These are phyloP conservation scores for Drosophila pectinifera DNA, from an alignment of 1,140 invertebrate genomes.

Conservation along the genomic window DNA sequence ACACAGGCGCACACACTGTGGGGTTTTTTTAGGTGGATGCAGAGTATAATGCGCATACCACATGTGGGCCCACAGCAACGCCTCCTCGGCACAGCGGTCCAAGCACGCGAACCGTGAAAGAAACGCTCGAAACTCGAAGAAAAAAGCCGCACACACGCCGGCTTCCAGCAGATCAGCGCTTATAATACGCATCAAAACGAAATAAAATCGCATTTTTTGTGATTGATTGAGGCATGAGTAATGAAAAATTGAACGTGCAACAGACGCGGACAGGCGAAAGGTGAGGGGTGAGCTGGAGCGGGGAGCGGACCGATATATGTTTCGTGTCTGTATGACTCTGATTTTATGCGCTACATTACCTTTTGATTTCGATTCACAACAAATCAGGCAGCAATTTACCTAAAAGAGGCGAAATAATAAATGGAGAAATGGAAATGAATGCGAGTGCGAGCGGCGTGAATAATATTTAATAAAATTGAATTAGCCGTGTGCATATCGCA, in stretches of 20 bases:
- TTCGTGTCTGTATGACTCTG: constrained; percentile 79
- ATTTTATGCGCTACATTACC: constrained; percentile 84
- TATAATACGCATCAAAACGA: constrained; percentile 83
- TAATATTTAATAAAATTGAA: constrained; percentile 67
- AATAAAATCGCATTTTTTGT: constrained; percentile 82
- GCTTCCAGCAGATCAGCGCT: constrained; percentile 66
- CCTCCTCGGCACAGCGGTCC: constrained; percentile 20
- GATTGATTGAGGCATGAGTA: constrained; percentile 84
- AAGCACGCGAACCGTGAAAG: constrained; percentile 68
- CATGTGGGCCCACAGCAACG: constrained; percentile 55
- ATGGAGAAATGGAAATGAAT: constrained; percentile 52
- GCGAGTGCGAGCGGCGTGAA: constrained; percentile 46
- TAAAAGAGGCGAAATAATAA: constrained; percentile 65
- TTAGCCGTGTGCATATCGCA: constrained; percentile 44
- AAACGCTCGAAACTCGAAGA: constrained; percentile 53
- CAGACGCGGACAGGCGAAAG: constrained; percentile 47
- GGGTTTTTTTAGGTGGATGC: constrained; percentile 47
- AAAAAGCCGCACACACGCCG: constrained; percentile 26
- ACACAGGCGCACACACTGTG: constrained; percentile 10
- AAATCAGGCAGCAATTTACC: constrained; percentile 79
- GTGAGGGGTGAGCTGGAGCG: not conserved
- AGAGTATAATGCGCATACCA: constrained; percentile 70
- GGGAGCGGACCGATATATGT: constrained; percentile 55
- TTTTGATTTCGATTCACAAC: constrained; percentile 81
- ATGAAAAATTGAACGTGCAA: constrained; percentile 80